Evolutionary conservation across 2,113 vertebrate genomes (phyloP).

Genomic region (Gobio gobio): DNA sequence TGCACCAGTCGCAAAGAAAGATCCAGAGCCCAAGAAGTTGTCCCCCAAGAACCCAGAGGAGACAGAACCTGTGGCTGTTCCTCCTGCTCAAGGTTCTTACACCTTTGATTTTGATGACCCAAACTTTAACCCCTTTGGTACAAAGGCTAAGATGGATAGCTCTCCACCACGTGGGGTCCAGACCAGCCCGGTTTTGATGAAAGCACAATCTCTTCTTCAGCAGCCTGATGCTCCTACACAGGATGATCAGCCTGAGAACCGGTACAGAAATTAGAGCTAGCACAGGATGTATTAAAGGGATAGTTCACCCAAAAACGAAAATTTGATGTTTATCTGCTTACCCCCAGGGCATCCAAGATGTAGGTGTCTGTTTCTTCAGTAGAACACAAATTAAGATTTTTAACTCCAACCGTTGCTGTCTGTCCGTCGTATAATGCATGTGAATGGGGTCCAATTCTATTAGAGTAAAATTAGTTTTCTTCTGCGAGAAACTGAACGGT

Average conservation of each 20-base stretch:
- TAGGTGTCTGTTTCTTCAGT: no score
- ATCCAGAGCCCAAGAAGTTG: conserved; percentile 2
- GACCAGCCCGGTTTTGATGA: conserved; percentile 25
- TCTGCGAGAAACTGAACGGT: no score
- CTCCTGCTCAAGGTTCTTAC: conserved; percentile 70
- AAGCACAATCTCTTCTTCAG: neutral
- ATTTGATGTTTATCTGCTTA: no score
- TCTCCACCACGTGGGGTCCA: conserved; percentile 60
- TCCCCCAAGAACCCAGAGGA: conserved; percentile 17
- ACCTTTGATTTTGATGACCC: conserved; percentile 79
- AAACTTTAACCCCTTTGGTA: conserved; percentile 77
- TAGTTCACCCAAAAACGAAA: no score
- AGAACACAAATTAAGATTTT: no score
- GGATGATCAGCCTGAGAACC: neutral
- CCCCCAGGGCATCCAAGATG: no score
- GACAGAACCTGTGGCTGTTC: conserved; percentile 37
- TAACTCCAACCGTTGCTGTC: no score
- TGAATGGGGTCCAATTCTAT: no score
- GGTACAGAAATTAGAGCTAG: neutral
- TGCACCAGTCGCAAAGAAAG: conserved; percentile 37
- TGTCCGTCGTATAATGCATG: no score
- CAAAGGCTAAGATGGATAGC: conserved; percentile 65
- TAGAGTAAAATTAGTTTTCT: no score
- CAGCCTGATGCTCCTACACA: conserved; percentile 7
- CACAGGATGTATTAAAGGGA: neutral